Evolutionary conservation across 2,888 invertebrate genomes (phyloP).

Genomic region (Sarcophaga carnaria): DNA sequence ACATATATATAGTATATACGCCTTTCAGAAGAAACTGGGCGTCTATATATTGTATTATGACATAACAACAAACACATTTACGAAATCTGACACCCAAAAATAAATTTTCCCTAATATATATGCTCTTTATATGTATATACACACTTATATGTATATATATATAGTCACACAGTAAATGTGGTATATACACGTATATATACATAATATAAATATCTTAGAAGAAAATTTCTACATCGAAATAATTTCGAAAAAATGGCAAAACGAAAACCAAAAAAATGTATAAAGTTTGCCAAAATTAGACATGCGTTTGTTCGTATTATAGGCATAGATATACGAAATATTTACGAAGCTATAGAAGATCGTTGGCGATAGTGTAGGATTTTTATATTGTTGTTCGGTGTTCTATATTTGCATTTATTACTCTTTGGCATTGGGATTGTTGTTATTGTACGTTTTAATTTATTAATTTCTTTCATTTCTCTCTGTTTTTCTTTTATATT

Average conservation of each 20-base stretch:
- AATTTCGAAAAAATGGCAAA: conserved; percentile 24
- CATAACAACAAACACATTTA: conserved; percentile 47
- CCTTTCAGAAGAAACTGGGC: conserved; percentile 12
- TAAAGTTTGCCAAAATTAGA: conserved; percentile 80
- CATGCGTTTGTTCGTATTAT: conserved; percentile 70
- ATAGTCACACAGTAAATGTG: neutral
- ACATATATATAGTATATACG: conserved; percentile 3
- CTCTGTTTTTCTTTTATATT: conserved; percentile 11
- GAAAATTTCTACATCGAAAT: conserved; percentile 48
- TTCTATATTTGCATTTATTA: conserved; percentile 52
- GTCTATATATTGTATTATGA: conserved; percentile 32
- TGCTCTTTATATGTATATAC: neutral
- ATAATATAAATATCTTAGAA: conserved; percentile 25
- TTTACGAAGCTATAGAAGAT: conserved; percentile 39
- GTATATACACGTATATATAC: neutral
- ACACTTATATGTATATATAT: neutral
- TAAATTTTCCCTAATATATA: conserved; percentile 30
- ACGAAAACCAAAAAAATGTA: neutral
- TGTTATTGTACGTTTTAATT: conserved; percentile 45
- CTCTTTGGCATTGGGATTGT: conserved; percentile 57
- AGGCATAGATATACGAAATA: conserved; percentile 45
- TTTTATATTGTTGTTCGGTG: conserved; percentile 11
- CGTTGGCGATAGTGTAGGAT: conserved; percentile 37
- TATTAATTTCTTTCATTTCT: conserved; percentile 7
- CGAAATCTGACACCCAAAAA: conserved; percentile 64